These are phyloP conservation scores for Acholoe squamosa DNA, from an alignment of 2,888 invertebrate species.

Conservation along the genomic window DNA sequence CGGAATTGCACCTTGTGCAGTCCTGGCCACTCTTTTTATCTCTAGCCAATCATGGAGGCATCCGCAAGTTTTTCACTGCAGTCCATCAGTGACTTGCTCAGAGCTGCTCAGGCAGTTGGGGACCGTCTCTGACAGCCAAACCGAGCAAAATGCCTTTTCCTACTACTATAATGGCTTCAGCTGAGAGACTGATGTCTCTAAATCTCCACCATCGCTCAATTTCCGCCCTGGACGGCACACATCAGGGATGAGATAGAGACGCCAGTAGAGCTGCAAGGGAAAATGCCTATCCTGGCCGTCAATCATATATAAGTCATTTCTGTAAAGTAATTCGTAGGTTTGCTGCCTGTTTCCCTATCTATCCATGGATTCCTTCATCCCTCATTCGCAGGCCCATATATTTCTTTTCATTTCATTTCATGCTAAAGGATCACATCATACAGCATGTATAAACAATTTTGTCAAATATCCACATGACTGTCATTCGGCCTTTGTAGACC, in stretches of 20 bases:
- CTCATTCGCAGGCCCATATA: too few species aligned
- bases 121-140: background rate
- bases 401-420: too few species aligned
- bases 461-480: too few species aligned
- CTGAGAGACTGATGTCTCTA: background rate
- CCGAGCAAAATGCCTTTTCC: background rate
- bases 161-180: constrained; percentile 2
- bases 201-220: constrained; percentile 27
- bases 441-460: too few species aligned
- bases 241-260: background rate
- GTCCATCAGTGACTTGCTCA: background rate
- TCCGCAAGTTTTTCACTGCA: background rate
- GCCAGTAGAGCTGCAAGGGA: background rate
- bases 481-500: too few species aligned
- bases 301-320: constrained; percentile 20
- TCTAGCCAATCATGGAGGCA: background rate
- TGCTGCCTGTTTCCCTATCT: too few species aligned
- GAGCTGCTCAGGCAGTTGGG: background rate
- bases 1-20: constrained; percentile 14
- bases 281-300: background rate
- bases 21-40: background rate
- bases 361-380: too few species aligned
- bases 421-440: too few species aligned
- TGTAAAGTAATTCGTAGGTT: background rate
- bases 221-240: background rate